A percentile compares a stretch with the other conserved stretches of the same genome.
Conservation (phyloP, 1,140 invertebrate genomes). For the Manduca sexta region DNA sequence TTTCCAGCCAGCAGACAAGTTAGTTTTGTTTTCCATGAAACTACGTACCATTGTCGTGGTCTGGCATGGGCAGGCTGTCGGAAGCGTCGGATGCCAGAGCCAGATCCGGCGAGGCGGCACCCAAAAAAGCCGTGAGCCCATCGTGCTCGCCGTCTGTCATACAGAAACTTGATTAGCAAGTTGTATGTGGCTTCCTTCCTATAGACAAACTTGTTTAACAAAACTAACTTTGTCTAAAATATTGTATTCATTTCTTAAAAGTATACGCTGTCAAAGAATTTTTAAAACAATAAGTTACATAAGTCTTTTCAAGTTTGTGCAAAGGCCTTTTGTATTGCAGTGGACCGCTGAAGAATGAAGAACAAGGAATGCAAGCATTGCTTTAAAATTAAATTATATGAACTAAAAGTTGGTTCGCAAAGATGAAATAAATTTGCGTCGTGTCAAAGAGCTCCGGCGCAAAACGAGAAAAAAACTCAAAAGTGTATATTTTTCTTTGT, state of each 20-base stretch:
- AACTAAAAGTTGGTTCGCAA: neutral
- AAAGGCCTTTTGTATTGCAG: no score
- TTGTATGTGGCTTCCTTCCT: neutral
- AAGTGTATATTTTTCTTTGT: neutral
- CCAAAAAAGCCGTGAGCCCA: conserved; percentile 48
- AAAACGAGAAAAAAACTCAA: neutral
- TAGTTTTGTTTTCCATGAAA: neutral
- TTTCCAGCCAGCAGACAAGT: neutral
- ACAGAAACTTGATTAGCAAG: conserved; percentile 2
- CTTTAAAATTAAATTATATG: neutral
- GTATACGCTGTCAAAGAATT: no score
- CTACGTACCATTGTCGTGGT: conserved; percentile 51
- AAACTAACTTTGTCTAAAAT: no score
- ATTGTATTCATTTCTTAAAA: no score
- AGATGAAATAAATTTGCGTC: no score
- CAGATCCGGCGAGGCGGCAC: conserved; percentile 49
- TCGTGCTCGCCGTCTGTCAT: conserved; percentile 53
- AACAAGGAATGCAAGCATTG: no score
- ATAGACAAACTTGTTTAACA: no score
- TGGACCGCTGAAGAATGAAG: no score
- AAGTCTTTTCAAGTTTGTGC: no score
- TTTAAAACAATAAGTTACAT: no score
- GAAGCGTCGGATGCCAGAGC: conserved; percentile 58
- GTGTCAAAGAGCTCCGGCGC: neutral
- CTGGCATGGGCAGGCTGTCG: conserved; percentile 53